Conservation (phyloP, 1,140 invertebrate species). For the Dysdera silvatica region DNA sequence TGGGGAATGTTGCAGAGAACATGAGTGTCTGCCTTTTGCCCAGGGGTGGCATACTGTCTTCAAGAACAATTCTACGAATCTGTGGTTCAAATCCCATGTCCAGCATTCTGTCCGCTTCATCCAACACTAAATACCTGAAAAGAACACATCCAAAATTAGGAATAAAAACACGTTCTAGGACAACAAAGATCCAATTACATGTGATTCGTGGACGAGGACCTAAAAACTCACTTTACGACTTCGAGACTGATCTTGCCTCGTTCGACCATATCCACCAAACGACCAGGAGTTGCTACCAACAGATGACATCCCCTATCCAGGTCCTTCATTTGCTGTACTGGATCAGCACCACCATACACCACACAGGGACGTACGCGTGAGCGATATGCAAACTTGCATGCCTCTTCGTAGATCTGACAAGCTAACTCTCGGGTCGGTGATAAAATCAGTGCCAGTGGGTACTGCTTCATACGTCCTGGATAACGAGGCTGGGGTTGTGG, state of each 20-base stretch:
- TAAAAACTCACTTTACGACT: constrained; percentile 32
- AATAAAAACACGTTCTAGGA: not conserved
- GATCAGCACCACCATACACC: constrained; percentile 78
- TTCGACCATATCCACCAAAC: constrained; percentile 76
- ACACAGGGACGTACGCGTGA: constrained; percentile 83
- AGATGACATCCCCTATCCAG: constrained; percentile 75
- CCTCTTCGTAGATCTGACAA: constrained; percentile 95
- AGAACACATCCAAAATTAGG: not conserved
- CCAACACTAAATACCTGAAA: constrained; percentile 45
- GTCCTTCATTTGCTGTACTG: constrained; percentile 74
- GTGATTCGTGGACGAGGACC: not conserved
- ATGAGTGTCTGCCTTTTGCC: constrained; percentile 36
- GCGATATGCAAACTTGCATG: constrained; percentile 90
- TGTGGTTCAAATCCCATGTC: constrained; percentile 55
- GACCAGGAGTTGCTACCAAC: constrained; percentile 86
- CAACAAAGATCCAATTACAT: not conserved
- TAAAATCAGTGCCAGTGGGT: constrained; percentile 76
- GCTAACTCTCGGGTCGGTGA: constrained; percentile 86
- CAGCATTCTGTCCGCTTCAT: constrained; percentile 54
- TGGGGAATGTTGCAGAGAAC: constrained; percentile 38
- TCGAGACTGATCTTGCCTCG: constrained; percentile 55
- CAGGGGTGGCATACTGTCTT: constrained; percentile 63
- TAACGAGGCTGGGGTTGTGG: constrained; percentile 9
- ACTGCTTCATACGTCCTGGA: constrained; percentile 69
- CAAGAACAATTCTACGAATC: constrained; percentile 59